A percentile compares a stretch with the other conserved stretches of the same genome.
These are phyloP conservation scores for Zoanthus solanderi DNA, from an alignment of 92 coral and sea anemone species.

Conservation along the genomic window DNA sequence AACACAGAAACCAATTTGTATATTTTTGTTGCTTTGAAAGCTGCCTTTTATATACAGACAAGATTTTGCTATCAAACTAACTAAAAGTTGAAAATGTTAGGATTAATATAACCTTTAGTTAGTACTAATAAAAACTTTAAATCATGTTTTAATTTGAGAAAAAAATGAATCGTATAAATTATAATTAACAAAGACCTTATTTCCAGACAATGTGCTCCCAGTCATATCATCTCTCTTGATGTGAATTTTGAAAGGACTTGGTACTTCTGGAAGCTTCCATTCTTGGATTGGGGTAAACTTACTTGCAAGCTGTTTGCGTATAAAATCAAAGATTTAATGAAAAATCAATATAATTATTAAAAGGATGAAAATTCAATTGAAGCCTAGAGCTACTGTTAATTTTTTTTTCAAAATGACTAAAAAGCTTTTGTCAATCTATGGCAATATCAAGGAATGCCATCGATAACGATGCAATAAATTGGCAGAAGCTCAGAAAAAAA, in stretches of 20 bases:
- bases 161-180: not conserved
- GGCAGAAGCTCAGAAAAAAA: too few species aligned
- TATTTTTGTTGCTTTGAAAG: too few species aligned
- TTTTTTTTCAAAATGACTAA: too few species aligned
- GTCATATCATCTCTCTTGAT: constrained; percentile 76
- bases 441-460: too few species aligned
- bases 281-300: constrained; percentile 60
- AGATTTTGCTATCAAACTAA: too few species aligned
- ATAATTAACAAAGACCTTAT: constrained; percentile 43
- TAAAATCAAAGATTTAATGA: not conserved
- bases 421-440: too few species aligned
- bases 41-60: too few species aligned
- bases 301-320: constrained; percentile 59
- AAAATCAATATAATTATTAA: not conserved
- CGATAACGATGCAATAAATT: too few species aligned
- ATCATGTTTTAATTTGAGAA: not conserved
- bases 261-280: constrained; percentile 57
- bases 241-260: constrained; percentile 58
- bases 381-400: not conserved
- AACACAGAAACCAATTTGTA: too few species aligned
- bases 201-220: constrained; percentile 65
- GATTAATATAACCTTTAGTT: too few species aligned
- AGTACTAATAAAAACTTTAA: too few species aligned
- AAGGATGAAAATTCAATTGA: not conserved
- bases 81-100: too few species aligned